Evolutionary conservation across 1,140 invertebrate species (phyloP).

Genomic region (Brachionus plicatilis): DNA sequence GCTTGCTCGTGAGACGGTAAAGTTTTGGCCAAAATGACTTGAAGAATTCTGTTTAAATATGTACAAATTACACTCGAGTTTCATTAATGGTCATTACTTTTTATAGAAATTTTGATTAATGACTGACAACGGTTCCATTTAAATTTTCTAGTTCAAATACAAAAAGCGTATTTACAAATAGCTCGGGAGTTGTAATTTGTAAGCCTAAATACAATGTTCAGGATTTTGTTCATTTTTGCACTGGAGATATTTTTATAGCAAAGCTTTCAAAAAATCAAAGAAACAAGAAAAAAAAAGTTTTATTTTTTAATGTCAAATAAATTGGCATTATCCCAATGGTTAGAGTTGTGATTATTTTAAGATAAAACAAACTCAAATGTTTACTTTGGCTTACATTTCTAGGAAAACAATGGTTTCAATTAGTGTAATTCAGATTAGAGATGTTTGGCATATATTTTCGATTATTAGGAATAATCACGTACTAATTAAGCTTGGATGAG

Average conservation of each 20-base stretch:
- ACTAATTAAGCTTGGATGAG: neutral
- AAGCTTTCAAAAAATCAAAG: neutral
- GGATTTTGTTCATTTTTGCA: neutral
- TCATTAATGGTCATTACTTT: conserved; percentile 1
- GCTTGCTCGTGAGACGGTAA: neutral
- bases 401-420: neutral
- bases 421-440: neutral
- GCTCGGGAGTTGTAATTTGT: neutral
- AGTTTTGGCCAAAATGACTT: neutral
- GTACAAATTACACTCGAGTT: neutral
- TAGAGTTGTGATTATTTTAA: neutral
- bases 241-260: neutral
- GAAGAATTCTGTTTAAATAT: neutral
- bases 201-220: neutral
- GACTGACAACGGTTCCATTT: neutral
- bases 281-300: neutral
- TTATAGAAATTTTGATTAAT: conserved; percentile 3
- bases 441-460: neutral
- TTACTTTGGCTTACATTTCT: neutral
- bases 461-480: neutral
- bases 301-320: neutral
- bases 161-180: neutral
- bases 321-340: neutral
- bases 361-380: neutral
- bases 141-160: neutral